Percentiles rank a stretch among this genome's conserved stretches.
Conservation (phyloP, 2,797 vertebrate species). For the Echeneis naucrates region DNA sequence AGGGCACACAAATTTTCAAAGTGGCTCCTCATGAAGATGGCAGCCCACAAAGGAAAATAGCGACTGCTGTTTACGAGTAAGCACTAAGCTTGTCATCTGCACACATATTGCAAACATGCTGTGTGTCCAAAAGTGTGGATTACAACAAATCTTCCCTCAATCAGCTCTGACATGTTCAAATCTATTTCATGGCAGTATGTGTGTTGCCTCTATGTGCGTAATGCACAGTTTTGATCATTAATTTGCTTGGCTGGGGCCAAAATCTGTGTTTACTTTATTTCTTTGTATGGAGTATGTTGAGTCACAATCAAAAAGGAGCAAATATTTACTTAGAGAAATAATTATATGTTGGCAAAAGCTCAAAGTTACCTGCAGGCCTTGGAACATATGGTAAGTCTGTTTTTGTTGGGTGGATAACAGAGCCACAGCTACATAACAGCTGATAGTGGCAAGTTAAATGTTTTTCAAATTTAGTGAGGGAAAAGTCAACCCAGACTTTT, state of each 20-base stretch:
- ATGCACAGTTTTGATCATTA: slow-evolving; percentile 42
- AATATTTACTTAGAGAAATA: slow-evolving; percentile 59
- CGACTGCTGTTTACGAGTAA: slow-evolving; percentile 78
- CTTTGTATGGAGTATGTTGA: slow-evolving; percentile 12
- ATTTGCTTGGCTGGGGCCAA: slow-evolving; percentile 36
- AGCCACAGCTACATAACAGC: slow-evolving; percentile 10
- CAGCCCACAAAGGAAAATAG: slow-evolving; percentile 59
- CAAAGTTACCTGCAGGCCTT: slow-evolving; percentile 46
- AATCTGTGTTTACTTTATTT: slow-evolving; percentile 39
- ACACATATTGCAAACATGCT: neutral
- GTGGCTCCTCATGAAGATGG: slow-evolving; percentile 46
- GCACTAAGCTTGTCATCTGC: slow-evolving; percentile 4
- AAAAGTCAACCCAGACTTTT: no score
- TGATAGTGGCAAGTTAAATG: slow-evolving; percentile 6
- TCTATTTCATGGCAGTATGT: slow-evolving; percentile 13
- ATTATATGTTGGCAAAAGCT: slow-evolving; percentile 52
- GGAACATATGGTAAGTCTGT: slow-evolving; percentile 44
- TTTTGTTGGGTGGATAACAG: slow-evolving; percentile 20
- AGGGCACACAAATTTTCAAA: slow-evolving; percentile 70
- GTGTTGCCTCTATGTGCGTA: slow-evolving; percentile 4
- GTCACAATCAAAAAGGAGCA: slow-evolving; percentile 51
- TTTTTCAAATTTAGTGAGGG: slow-evolving; percentile 9
- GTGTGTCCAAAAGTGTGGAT: slow-evolving; percentile 19
- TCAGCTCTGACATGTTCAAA: slow-evolving; percentile 19
- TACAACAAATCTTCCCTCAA: slow-evolving; percentile 14